These are phyloP conservation scores for Chymomyza caudatula DNA, from an alignment of 2,888 invertebrate species.

Conservation along the genomic window DNA sequence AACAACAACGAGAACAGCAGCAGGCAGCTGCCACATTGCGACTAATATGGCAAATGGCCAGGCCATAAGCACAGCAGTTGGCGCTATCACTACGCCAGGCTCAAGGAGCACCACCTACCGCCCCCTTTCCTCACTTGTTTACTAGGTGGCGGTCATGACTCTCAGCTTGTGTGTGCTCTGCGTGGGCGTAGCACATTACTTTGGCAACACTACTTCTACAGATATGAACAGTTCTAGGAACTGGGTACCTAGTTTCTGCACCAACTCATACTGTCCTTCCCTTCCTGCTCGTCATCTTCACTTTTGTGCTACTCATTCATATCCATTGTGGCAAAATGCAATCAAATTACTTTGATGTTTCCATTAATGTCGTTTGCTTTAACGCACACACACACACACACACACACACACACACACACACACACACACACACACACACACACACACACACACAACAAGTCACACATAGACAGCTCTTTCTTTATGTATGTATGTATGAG, in stretches of 20 bases:
- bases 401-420: neutral
- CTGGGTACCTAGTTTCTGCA: neutral
- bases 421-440: neutral
- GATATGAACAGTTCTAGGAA: neutral
- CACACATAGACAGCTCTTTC: neutral
- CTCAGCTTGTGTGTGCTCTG: too few species aligned
- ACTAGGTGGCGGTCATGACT: too few species aligned
- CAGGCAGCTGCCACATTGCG: conserved; percentile 10
- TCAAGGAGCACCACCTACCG: conserved; percentile 3
- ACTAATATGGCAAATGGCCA: neutral
- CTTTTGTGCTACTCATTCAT: conserved; percentile 44
- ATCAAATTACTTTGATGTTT: conserved; percentile 72
- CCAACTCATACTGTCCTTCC: neutral
- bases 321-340: conserved; percentile 67
- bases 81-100: neutral
- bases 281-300: neutral
- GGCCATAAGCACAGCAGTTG: neutral
- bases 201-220: too few species aligned
- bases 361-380: conserved; percentile 71
- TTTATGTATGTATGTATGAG: neutral
- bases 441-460: neutral
- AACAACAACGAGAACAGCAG: too few species aligned
- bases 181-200: too few species aligned
- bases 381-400: conserved; percentile 42
- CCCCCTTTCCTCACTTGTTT: too few species aligned